These are phyloP conservation scores for Entomyzon cyanotis DNA, from an alignment of 2,113 vertebrate genomes.

Conservation along the genomic window DNA sequence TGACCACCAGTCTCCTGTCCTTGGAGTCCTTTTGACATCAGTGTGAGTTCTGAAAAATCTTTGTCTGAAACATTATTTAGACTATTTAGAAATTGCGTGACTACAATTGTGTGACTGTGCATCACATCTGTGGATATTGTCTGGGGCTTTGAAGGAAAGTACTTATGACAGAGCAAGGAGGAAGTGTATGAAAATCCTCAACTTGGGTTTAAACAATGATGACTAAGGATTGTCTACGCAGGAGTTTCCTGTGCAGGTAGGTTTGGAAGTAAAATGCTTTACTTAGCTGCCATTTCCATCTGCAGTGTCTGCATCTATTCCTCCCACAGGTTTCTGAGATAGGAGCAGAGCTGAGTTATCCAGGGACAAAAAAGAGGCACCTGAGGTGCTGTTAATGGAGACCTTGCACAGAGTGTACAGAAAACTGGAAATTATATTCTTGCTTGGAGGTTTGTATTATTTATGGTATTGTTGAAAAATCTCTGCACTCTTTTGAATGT, in stretches of 20 bases:
- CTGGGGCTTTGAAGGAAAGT: not conserved
- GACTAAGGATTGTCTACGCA: not conserved
- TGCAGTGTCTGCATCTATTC: not conserved
- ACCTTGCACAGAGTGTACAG: not conserved
- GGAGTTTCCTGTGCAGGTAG: not conserved
- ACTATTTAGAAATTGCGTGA: not conserved
- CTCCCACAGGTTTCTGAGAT: not conserved
- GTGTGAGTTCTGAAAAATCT: not conserved
- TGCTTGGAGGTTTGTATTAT: not conserved
- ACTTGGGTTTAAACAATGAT: slow-evolving; percentile 3
- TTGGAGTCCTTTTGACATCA: not conserved
- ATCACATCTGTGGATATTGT: not conserved
- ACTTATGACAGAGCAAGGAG: not conserved
- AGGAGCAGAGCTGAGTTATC: not conserved
- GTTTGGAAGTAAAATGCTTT: not conserved
- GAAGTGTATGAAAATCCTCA: not conserved
- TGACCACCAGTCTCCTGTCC: not conserved
- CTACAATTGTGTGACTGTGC: not conserved
- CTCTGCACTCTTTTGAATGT: not conserved
- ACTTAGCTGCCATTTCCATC: not conserved
- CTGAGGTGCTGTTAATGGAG: not conserved
- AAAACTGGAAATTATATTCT: not conserved
- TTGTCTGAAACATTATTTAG: not conserved
- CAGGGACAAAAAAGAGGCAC: not conserved
- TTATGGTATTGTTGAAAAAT: not conserved